These are phyloP conservation scores for Neogale vison DNA, from an alignment of 2,113 vertebrate species.

Conservation along the genomic window DNA sequence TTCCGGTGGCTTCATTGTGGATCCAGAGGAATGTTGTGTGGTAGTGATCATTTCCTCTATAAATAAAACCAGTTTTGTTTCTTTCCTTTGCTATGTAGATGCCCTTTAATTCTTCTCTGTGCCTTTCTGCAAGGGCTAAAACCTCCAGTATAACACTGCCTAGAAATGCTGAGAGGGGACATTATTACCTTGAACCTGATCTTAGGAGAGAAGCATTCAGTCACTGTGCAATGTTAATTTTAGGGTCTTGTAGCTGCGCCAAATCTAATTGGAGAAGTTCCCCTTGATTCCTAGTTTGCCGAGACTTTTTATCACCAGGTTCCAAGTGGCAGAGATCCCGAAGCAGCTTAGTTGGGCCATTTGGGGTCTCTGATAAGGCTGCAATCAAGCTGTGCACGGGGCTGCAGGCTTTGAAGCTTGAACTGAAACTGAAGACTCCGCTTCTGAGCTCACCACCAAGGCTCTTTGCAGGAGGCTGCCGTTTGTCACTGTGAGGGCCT, in stretches of 20 bases:
- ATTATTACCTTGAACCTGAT: not conserved
- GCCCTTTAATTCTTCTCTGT: not conserved
- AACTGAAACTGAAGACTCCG: not conserved
- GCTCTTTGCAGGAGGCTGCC: not conserved
- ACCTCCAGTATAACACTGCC: not conserved
- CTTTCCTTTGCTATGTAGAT: not conserved
- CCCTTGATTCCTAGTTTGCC: not conserved
- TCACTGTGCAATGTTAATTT: not conserved
- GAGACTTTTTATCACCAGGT: not conserved
- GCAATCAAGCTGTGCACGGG: not conserved
- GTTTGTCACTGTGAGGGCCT: not conserved
- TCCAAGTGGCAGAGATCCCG: not conserved
- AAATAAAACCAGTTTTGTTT: not conserved
- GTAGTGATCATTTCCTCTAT: not conserved
- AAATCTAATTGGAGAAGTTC: not conserved
- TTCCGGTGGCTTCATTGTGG: not conserved
- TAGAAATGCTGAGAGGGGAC: not conserved
- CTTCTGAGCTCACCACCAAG: not conserved
- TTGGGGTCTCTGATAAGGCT: not conserved
- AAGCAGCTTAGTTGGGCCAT: not conserved
- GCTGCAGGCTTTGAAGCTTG: not conserved
- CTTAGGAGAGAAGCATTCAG: not conserved
- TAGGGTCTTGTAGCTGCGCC: not conserved
- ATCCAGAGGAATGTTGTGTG: not conserved
- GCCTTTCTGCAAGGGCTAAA: not conserved